Conservation (phyloP, 1,140 invertebrate genomes). For the Apolygus lucorum region DNA sequence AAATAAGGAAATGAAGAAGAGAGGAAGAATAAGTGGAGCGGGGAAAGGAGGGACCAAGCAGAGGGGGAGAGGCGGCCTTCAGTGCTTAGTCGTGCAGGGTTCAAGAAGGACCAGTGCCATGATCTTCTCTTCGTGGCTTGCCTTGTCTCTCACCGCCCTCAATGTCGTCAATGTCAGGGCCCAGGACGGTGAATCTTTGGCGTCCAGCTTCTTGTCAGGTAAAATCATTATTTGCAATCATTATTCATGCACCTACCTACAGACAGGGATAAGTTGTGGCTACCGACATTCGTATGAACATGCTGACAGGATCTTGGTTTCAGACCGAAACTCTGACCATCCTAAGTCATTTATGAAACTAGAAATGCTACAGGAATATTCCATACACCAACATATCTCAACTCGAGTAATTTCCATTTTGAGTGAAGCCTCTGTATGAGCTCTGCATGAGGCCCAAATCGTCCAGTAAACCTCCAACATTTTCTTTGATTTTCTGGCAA, state of each 20-base stretch:
- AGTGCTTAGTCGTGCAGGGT: not conserved
- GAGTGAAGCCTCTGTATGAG: too few species aligned
- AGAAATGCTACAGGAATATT: too few species aligned
- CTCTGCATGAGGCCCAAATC: too few species aligned
- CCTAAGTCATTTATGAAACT: too few species aligned
- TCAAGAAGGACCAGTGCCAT: not conserved
- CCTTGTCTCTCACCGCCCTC: slow-evolving; percentile 27
- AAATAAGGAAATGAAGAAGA: slow-evolving; percentile 18
- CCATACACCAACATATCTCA: too few species aligned
- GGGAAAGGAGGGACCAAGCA: slow-evolving; percentile 19
- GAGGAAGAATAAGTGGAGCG: slow-evolving; percentile 21
- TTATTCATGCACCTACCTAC: not conserved
- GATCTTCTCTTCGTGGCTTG: slow-evolving; percentile 6
- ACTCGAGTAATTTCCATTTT: too few species aligned
- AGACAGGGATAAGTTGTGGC: not conserved
- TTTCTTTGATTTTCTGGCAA: too few species aligned
- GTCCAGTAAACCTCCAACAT: too few species aligned
- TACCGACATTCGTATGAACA: not conserved
- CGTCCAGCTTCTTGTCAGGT: slow-evolving; percentile 69
- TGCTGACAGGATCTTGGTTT: not conserved
- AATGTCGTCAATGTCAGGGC: slow-evolving; percentile 32
- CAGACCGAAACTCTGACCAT: too few species aligned
- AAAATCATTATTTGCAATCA: slow-evolving; percentile 32
- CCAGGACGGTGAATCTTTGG: slow-evolving; percentile 63
- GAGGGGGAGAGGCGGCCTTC: not conserved